A percentile compares a stretch with the other conserved stretches of the same genome.
Evolutionary conservation across 2,113 vertebrate species (phyloP).

Genomic region (Actenoides hombroni): DNA sequence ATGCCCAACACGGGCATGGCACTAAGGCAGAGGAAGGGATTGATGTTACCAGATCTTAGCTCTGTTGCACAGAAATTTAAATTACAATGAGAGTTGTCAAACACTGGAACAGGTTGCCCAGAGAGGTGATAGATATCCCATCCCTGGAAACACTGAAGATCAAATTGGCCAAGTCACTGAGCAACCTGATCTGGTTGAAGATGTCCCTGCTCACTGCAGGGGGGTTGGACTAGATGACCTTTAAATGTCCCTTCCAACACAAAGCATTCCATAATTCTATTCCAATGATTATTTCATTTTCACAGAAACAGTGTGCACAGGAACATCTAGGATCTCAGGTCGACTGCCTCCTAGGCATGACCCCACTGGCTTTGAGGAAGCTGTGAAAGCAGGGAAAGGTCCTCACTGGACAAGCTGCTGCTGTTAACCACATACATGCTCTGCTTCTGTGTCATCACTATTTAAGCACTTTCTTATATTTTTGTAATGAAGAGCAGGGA

Average conservation of each 20-base stretch:
- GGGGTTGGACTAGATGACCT: background rate
- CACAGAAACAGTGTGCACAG: background rate
- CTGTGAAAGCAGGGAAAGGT: background rate
- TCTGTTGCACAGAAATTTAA: background rate
- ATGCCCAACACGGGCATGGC: background rate
- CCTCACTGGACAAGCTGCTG: background rate
- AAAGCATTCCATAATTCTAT: background rate
- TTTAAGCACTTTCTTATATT: background rate
- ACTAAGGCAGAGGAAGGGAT: fast-evolving
- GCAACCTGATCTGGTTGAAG: background rate
- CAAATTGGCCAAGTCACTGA: background rate
- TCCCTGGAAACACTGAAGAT: background rate
- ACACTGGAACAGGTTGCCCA: background rate
- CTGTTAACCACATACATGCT: background rate
- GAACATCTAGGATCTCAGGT: fast-evolving
- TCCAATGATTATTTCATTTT: background rate
- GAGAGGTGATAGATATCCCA: background rate
- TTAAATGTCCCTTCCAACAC: background rate
- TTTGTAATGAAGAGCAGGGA: background rate
- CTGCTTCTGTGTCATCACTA: background rate
- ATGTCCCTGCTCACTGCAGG: background rate
- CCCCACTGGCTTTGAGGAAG: background rate
- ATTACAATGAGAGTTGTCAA: background rate
- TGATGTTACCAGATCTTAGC: background rate
- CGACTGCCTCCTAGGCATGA: background rate